phyloP scores from a whole-genome alignment of 2,113 vertebrate genomes.

The Cynoglossus semilaevis region DNA sequence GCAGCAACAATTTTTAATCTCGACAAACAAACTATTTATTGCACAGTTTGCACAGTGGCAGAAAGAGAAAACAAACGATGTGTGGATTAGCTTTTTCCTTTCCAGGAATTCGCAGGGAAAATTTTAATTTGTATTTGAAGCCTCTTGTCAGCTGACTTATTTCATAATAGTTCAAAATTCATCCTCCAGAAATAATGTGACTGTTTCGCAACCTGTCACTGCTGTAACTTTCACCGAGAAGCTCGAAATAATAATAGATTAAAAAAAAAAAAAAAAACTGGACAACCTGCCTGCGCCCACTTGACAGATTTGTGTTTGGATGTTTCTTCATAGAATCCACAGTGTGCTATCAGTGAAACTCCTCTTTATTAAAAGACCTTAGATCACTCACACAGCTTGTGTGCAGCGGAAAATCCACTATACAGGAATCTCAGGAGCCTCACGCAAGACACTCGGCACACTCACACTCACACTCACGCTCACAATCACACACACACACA shows the following conservation, averaged over 20 bases:
- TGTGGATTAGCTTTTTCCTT: neutral
- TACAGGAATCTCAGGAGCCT: neutral
- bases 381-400: constrained; percentile 4
- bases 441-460: too few relatives aligned
- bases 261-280: too few relatives aligned
- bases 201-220: neutral
- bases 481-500: constrained; percentile 12
- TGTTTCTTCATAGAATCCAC: constrained; percentile 8
- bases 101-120: neutral
- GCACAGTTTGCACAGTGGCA: neutral
- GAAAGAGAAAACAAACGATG: neutral
- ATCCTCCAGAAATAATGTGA: neutral
- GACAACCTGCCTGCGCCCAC: neutral
- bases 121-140: neutral
- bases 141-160: neutral
- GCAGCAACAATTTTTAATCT: neutral
- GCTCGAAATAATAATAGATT: too few relatives aligned
- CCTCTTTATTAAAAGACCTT: constrained; percentile 16
- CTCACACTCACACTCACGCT: constrained; percentile 18
- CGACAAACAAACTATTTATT: neutral
- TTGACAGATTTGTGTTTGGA: constrained; percentile 15
- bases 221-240: neutral
- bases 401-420: constrained; percentile 24
- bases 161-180: neutral
- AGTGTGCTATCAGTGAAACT: constrained; percentile 8